These are phyloP conservation scores for Carollia perspicillata DNA, from an alignment of 2,113 vertebrate genomes.

Conservation along the genomic window DNA sequence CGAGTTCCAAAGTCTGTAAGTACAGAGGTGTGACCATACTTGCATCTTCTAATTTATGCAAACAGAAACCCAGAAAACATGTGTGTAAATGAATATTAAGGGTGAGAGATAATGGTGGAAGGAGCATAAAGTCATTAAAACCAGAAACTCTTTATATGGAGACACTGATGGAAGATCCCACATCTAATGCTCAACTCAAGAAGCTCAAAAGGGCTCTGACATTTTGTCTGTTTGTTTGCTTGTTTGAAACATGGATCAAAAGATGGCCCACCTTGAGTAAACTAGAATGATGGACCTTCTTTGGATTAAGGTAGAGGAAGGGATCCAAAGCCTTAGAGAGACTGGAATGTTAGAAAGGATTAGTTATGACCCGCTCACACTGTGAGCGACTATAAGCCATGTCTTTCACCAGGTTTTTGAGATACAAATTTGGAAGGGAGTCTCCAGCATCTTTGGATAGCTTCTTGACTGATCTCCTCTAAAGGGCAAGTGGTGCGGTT, in stretches of 20 bases:
- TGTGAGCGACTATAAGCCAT: not conserved
- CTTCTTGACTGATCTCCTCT: not conserved
- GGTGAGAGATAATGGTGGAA: not conserved
- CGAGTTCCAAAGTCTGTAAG: too few relatives aligned
- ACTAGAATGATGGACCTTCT: not conserved
- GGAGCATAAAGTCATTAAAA: not conserved
- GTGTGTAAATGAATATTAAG: not conserved
- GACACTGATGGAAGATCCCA: not conserved
- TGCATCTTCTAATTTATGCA: not conserved
- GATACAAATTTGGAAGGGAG: not conserved
- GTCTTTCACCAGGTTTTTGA: not conserved
- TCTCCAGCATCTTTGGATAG: not conserved
- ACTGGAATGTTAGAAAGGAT: not conserved
- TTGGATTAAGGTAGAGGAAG: not conserved
- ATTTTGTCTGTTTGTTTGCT: not conserved
- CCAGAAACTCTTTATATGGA: not conserved
- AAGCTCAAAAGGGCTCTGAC: not conserved
- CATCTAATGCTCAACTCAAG: not conserved
- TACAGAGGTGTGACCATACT: too few relatives aligned
- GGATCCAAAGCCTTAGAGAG: not conserved
- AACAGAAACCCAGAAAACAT: not conserved
- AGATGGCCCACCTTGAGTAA: not conserved
- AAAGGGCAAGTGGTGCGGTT: not conserved
- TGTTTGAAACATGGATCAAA: not conserved
- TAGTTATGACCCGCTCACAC: not conserved